Conservation (phyloP, 2,888 invertebrate species). For the Bombylius discolor region DNA sequence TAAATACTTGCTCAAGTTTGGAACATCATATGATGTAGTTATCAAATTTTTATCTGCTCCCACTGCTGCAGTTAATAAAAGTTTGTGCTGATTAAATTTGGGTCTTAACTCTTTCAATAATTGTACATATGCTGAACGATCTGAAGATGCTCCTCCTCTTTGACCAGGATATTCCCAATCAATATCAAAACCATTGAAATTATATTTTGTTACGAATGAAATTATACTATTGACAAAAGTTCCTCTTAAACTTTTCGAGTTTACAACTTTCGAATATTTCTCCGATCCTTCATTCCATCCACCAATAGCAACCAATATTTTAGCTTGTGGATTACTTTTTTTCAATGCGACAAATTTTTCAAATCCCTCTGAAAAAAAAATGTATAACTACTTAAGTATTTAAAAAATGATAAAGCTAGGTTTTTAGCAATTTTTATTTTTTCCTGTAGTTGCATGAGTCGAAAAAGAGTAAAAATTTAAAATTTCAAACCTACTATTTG, state of each 20-base stretch:
- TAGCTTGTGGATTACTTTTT: conserved; percentile 31
- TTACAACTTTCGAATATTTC: conserved; percentile 34
- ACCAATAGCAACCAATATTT: conserved; percentile 41
- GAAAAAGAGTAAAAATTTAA: too few relatives aligned
- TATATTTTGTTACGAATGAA: conserved; percentile 36
- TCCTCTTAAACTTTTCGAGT: conserved; percentile 25
- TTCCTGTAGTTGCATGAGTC: too few relatives aligned
- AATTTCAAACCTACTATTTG: too few relatives aligned
- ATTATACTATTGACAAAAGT: conserved; percentile 40
- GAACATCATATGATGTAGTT: conserved; percentile 40
- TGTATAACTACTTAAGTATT: too few relatives aligned
- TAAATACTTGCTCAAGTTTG: conserved; percentile 32
- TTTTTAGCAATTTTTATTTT: too few relatives aligned
- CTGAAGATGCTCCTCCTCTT: conserved; percentile 32
- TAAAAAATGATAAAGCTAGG: too few relatives aligned
- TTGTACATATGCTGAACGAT: conserved; percentile 21
- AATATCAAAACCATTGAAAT: conserved; percentile 50
- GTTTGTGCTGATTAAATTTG: conserved; percentile 31
- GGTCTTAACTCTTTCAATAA: conserved; percentile 31
- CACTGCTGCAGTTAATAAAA: conserved; percentile 40
- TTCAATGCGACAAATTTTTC: conserved; percentile 35
- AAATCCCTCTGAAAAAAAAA: conserved; percentile 26
- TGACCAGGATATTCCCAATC: conserved; percentile 50
- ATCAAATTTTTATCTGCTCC: conserved; percentile 36
- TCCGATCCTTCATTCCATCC: conserved; percentile 45